Evolutionary conservation across 37 sponge, comb jelly and placozoan genomes (phyloP), one percentile per base, ranked within the genome.

Genomic region (Oopsacas minuta): DNA sequence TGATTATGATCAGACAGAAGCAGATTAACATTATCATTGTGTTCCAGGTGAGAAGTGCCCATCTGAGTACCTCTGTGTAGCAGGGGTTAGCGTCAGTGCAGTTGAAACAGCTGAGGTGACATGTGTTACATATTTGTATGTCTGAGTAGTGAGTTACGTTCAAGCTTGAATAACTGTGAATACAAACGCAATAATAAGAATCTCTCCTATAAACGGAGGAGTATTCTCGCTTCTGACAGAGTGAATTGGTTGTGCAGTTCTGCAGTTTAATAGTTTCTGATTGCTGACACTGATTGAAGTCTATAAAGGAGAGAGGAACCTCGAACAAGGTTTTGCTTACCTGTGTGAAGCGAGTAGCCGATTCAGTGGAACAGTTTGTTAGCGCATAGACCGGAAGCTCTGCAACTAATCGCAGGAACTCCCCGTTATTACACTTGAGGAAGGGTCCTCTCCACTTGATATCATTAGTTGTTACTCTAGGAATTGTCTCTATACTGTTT

Each of bases 41-140:
- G 28, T 61, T 61, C 20, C 75, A 61, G 28, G 75, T 34, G 30
- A 61, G 75, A 34, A 61, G 75, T 5, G 30, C 75, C 20, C 28
- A 61, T 61, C 75, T 61, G 75, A 61, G 75, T 3, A 3, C 75
- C 1, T 25, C 30, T n/a, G 75, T 25, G 30, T 61, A 61, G 75
- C 75, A 61, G 30, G 28, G 75, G 22, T 12, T 3, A 61, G 3
- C 30, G 75, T n/a, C 28, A 25, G 7, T 3, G 75, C 75, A 61
- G 75, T 10, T 25, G 75, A 20, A 61, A 61, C 75, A 61, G 75
- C 75, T 61, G 75, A 34, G 75, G 75, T 61, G 75, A 12, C 75
- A 61, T 61, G 22, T 61, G 75, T 61, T 5, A 34, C 75, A 61
- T 34, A n/a, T 3, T 34, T n/a, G 20, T 25, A 32, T n/a, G 20